A percentile compares a stretch with the other conserved stretches of the same genome.
These are phyloP conservation scores for Varroa destructor DNA, from an alignment of 1,140 invertebrate genomes.

Conservation along the genomic window DNA sequence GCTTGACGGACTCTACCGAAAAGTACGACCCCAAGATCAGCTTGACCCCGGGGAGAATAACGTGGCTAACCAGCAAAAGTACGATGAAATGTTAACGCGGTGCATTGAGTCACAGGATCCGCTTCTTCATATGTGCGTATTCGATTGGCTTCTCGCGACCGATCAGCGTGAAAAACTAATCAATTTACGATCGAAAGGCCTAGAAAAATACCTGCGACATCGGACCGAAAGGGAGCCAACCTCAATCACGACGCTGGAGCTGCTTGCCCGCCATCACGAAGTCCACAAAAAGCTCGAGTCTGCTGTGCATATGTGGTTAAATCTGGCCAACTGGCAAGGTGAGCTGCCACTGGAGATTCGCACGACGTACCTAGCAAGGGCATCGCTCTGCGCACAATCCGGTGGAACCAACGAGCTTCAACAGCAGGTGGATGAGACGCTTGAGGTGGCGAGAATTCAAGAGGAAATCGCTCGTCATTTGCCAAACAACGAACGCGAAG, in stretches of 20 bases:
- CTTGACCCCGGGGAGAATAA: background rate
- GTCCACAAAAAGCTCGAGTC: slow-evolving; percentile 3
- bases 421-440: background rate
- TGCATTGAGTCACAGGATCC: slow-evolving; percentile 11
- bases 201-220: background rate
- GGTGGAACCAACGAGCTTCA: background rate
- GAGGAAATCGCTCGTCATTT: background rate
- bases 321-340: background rate
- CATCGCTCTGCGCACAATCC: slow-evolving; percentile 3
- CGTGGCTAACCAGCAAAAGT: background rate
- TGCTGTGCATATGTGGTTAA: background rate
- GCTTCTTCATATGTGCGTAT: slow-evolving; percentile 5
- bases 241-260: slow-evolving; percentile 18
- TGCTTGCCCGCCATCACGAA: slow-evolving; percentile 9
- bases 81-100: background rate
- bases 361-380: slow-evolving; percentile 5
- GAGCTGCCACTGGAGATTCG: slow-evolving; percentile 1
- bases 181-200: background rate
- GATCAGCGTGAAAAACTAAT: slow-evolving; percentile 10
- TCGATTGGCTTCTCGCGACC: slow-evolving; percentile 11
- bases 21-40: background rate
- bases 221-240: background rate
- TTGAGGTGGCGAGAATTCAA: slow-evolving; percentile 8
- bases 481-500: background rate
- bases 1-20: background rate